Percentiles rank a stretch among this genome's conserved stretches.
Evolutionary conservation across 2,888 invertebrate species (phyloP).

Genomic region (Notodonta ziczac): DNA sequence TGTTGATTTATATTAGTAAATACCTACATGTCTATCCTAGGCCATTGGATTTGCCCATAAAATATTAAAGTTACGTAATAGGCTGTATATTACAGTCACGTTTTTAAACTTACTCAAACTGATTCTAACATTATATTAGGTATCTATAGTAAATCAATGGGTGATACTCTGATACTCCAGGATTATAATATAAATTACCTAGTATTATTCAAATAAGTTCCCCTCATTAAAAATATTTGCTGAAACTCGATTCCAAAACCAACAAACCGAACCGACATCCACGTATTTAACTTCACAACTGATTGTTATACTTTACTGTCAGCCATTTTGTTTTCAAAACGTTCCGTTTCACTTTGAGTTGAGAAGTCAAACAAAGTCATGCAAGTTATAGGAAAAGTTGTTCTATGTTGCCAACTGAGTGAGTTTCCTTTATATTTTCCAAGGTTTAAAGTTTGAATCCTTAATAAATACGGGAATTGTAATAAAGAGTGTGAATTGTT

Average conservation of each 20-base stretch:
- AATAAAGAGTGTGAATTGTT: conserved; percentile 15
- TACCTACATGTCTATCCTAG: too few relatives aligned
- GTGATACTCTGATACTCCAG: too few relatives aligned
- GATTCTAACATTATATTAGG: too few relatives aligned
- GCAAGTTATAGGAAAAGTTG: conserved; percentile 44
- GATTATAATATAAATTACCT: too few relatives aligned
- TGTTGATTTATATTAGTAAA: too few relatives aligned
- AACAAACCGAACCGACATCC: conserved; percentile 10
- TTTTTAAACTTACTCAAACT: too few relatives aligned
- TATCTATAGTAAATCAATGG: too few relatives aligned
- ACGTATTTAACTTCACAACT: conserved; percentile 39
- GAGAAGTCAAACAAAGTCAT: conserved; percentile 47
- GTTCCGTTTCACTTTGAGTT: conserved; percentile 42
- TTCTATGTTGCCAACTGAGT: not conserved
- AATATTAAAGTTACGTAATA: too few relatives aligned
- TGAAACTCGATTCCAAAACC: conserved; percentile 6
- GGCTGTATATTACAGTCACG: too few relatives aligned
- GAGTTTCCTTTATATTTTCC: conserved; percentile 45
- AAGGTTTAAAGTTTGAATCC: conserved; percentile 44
- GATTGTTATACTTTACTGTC: conserved; percentile 40
- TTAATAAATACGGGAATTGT: conserved; percentile 42
- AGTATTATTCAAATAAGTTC: too few relatives aligned
- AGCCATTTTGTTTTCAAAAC: conserved; percentile 45
- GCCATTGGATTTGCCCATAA: too few relatives aligned
- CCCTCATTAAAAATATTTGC: not conserved